These are phyloP conservation scores for Liparis tanakae DNA, from an alignment of 2,797 vertebrate genomes.

Conservation along the genomic window DNA sequence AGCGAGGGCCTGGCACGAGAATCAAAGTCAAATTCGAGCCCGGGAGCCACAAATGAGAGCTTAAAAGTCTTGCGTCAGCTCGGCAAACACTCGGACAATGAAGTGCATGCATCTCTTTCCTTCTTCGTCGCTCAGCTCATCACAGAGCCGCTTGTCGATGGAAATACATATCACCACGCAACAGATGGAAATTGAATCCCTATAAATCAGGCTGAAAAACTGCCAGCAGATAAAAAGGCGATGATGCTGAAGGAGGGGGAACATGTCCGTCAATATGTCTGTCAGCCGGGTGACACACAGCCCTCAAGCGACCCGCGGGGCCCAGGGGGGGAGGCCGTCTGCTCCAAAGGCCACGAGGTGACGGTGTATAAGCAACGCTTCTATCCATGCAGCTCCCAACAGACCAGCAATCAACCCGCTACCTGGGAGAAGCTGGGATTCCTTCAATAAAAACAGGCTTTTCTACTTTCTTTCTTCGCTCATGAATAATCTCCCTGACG, in stretches of 20 bases:
- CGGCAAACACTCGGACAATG: slow-evolving; percentile 51
- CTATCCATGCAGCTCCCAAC: slow-evolving; percentile 51
- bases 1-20: slow-evolving; percentile 52
- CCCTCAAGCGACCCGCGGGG: slow-evolving; percentile 27
- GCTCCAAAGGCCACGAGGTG: slow-evolving; percentile 37
- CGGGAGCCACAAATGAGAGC: slow-evolving; percentile 38
- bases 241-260: background rate
- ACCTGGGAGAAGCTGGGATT: background rate
- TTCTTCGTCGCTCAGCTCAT: slow-evolving; percentile 48
- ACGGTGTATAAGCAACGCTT: slow-evolving; percentile 56
- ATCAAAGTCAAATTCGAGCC: slow-evolving; percentile 63
- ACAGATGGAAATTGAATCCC: slow-evolving; percentile 74
- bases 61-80: slow-evolving; percentile 58
- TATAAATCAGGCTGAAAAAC: slow-evolving; percentile 65
- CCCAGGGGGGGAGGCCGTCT: slow-evolving; percentile 33
- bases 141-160: slow-evolving; percentile 68
- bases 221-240: slow-evolving; percentile 44
- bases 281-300: slow-evolving; percentile 30
- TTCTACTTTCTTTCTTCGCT: background rate
- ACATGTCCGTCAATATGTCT: slow-evolving; percentile 5
- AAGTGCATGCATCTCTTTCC: slow-evolving; percentile 35
- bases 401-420: slow-evolving; percentile 13
- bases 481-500: slow-evolving; percentile 21
- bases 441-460: slow-evolving; percentile 3
- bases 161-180: slow-evolving; percentile 54